Conservation (phyloP, 2,797 vertebrate species). For the Falco concolor region DNA sequence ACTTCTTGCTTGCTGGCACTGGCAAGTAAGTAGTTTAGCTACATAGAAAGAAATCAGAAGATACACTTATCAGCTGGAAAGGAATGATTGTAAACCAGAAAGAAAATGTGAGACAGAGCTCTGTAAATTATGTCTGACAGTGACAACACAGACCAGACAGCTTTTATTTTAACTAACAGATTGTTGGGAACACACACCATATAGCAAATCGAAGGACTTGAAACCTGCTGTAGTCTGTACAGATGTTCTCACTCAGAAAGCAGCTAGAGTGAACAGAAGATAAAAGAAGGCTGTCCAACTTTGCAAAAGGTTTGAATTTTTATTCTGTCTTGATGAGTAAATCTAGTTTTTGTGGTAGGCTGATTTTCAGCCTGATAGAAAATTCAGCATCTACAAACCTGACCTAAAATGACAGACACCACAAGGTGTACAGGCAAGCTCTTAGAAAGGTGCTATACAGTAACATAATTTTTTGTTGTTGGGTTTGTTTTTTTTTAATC, state of each 20-base stretch:
- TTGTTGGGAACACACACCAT: background rate
- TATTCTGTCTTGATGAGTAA: background rate
- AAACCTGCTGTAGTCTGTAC: background rate
- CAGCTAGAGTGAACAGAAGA: background rate
- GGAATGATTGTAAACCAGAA: background rate
- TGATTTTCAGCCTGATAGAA: background rate
- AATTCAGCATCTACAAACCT: background rate
- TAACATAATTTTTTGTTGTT: background rate
- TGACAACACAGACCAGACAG: conserved; percentile 3
- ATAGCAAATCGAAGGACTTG: background rate
- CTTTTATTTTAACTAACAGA: conserved; percentile 18
- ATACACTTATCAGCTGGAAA: background rate
- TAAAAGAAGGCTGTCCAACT: background rate
- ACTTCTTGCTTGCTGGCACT: background rate
- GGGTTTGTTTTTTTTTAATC: background rate
- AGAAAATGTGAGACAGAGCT: background rate
- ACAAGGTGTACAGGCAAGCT: background rate
- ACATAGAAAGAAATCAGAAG: background rate
- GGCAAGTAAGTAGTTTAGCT: background rate
- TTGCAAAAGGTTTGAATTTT: background rate
- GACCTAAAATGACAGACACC: background rate
- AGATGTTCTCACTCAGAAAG: conserved; percentile 36
- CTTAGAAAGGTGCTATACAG: background rate
- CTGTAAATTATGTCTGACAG: background rate
- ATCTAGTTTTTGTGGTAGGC: background rate